Evolutionary conservation across 2,113 vertebrate genomes (phyloP), one percentile per base, ranked within the genome.

Genomic region (Zosterops lateralis): DNA sequence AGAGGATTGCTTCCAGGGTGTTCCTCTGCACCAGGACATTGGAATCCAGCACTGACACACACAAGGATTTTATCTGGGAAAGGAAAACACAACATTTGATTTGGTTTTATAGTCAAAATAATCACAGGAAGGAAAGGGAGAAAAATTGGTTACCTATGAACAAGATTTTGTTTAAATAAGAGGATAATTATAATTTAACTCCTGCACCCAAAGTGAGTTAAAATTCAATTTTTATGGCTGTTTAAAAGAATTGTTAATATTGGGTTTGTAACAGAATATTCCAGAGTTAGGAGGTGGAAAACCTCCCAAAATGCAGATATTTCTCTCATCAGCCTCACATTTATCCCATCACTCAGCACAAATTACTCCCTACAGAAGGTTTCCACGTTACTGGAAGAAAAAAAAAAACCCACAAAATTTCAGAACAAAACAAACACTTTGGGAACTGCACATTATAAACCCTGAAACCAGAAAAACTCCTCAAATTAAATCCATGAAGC

Each of bases 1-100:
- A 98, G 31, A 99, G 98, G 42, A 99, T 98, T 47, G 99, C 98
- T 95, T 99, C 99, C 77, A 99, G 96, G 61, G 98, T 99, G 95
- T 99, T 99, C 90, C 99, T 98, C 82, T 99, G 99, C 77, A 99
- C 99, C 56, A 99, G 98, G 67, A 99, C 98, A 81, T 99, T 99
- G 32, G 98, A 97, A 96, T 99, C 99, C 98, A 99, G 95, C 53
- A 99, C 98, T 4, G 98, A 98, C 8, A 98, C 97, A 75, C 98
- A 98, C 44, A 99, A 89, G 14, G 99, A 98, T 56, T 98, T 99
- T 8, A 99, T 95, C 99, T 99, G 78, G 8, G 60, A 78, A 78
- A 73, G 44, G 2, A 57, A 78, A 87, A n/a, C 14, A 86, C 47
- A 40, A 48, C 7, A 44, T 38, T 72, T 45, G 2, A 15, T 36